Base-by-base conservation (phyloP, 64 coral and sea anemone species). In the Porites australiensis region DNA sequence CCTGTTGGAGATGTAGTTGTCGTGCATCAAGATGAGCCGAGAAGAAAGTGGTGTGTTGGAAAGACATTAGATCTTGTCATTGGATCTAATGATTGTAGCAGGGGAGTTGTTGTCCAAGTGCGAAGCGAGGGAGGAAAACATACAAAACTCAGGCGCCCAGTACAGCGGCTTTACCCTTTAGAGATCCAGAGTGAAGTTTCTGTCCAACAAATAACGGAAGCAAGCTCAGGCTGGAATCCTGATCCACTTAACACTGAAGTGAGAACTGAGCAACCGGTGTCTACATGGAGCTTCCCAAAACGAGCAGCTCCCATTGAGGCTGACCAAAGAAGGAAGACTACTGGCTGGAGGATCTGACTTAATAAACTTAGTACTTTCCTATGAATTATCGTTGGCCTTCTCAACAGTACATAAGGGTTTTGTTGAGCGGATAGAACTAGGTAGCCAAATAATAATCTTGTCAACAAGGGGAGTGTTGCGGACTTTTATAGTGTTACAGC, bases 31-130 rank as follows among this genome's bases (percentile, higher is more conserved):
- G 55, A 48, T 60, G 21, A 81, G 55, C 70, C 52, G 8, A 73
- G 86, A n/a, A 57, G 70, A 13, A 54, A 75, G 13, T 77, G 72
- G 71, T 51, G 23, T 2, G 23, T 74, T 6, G 86, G 52, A 12
- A 74, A 88, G 86, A 43, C 75, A 59, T 20, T 22, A 58, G 49
- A 73, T 59, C 69, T 74, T 15, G 15, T 88, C 66, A 46, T 23
- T 43, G 52, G 54, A 60, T 59, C 67, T 18, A 53, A 88, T 88
- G 86, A 44, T 47, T 5, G 59, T 7, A 63, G 21, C 50, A 74
- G 84, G 21, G 67, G 66, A 87, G 70, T 27, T 43, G 69, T 60
- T 74, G 50, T 75, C 10, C 48, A 43, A 59, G 70, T 88, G 2
- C 18, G n/a, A 13, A 46, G 46, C n/a, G 62, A 88, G 53, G 52